Evolutionary conservation across 2,888 invertebrate species (phyloP).

Genomic region (Chromoteleia sp.): DNA sequence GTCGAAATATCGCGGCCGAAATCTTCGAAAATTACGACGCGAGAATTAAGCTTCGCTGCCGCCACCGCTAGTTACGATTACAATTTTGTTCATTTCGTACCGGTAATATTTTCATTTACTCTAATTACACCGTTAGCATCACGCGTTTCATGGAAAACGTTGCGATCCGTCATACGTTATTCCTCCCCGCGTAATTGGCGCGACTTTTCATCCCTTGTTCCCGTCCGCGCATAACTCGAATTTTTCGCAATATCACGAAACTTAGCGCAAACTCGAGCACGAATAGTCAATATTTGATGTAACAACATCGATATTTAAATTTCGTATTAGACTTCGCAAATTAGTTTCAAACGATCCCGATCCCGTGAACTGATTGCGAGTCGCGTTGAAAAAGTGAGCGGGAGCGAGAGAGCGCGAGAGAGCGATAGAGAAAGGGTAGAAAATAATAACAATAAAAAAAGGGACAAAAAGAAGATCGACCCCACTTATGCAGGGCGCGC

Average conservation of each 20-base stretch:
- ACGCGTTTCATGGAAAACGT: no score
- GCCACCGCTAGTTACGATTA: no score
- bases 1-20: no score
- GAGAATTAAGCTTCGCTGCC: no score
- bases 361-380: background rate
- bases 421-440: background rate
- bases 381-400: background rate
- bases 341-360: slow-evolving; percentile 35
- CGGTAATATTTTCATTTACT: no score
- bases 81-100: no score
- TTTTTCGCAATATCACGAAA: slow-evolving; percentile 15
- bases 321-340: slow-evolving; percentile 16
- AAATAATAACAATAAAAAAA: background rate
- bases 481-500: slow-evolving; percentile 19
- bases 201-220: background rate
- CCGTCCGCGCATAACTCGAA: slow-evolving; percentile 3
- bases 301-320: slow-evolving; percentile 38
- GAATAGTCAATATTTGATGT: slow-evolving; percentile 33
- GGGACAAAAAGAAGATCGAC: slow-evolving; percentile 7
- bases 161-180: no score
- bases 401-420: background rate
- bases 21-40: no score
- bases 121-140: no score
- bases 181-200: background rate
- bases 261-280: slow-evolving; percentile 8